A percentile compares a stretch with the other conserved stretches of the same genome.
These are phyloP conservation scores for Cheirogaleus medius DNA, from an alignment of 2,113 vertebrate species.

Conservation along the genomic window DNA sequence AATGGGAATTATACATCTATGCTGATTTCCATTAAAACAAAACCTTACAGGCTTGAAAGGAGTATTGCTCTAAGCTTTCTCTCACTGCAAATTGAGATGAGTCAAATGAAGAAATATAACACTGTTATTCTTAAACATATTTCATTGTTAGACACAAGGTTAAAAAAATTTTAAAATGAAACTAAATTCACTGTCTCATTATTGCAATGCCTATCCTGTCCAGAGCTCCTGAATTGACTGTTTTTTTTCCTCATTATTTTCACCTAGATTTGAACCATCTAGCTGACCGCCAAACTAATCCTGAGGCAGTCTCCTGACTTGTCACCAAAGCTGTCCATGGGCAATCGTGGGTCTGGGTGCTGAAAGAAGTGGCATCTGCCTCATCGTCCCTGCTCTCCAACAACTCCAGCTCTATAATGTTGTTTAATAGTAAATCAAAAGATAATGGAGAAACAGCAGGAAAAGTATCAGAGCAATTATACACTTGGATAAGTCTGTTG, in stretches of 20 bases:
- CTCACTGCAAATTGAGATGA: background rate
- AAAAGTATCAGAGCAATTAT: background rate
- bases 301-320: slow-evolving; percentile 21
- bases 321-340: slow-evolving; percentile 22
- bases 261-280: slow-evolving; percentile 5
- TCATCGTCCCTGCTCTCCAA: background rate
- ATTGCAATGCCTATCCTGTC: background rate
- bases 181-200: background rate
- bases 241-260: slow-evolving; percentile 48
- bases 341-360: background rate
- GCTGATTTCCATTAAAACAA: slow-evolving; percentile 42
- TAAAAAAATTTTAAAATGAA: background rate
- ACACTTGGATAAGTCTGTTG: background rate
- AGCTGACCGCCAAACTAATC: slow-evolving; percentile 15
- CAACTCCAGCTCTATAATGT: background rate
- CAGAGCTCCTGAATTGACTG: background rate
- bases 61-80: slow-evolving; percentile 20
- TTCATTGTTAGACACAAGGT: slow-evolving; percentile 43
- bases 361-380: background rate
- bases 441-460: background rate
- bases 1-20: background rate
- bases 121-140: slow-evolving; percentile 15
- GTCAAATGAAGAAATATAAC: slow-evolving; percentile 5
- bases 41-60: background rate
- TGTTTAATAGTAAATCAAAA: slow-evolving; percentile 20